Percentiles rank a stretch among this genome's conserved stretches.
Evolutionary conservation across 2,113 vertebrate species (phyloP).

Genomic region (Aspiorhynchus laticeps): DNA sequence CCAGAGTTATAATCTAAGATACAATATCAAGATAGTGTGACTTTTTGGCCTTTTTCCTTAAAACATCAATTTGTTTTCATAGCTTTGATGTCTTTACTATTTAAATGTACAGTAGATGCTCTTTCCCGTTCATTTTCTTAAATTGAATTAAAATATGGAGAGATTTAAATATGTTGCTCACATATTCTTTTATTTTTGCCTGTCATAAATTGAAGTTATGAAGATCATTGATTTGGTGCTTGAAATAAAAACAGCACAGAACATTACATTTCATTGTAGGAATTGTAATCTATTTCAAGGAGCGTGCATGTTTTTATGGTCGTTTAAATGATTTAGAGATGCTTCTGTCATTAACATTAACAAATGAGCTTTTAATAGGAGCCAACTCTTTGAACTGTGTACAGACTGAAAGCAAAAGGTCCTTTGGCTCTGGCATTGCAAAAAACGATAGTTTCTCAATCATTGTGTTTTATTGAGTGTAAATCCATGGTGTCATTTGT

Average conservation of each 20-base stretch:
- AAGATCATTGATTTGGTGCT: not conserved
- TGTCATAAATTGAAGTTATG: not conserved
- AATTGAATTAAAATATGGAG: not conserved
- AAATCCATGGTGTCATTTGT: constrained; percentile 40
- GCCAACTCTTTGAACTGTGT: not conserved
- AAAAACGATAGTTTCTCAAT: constrained; percentile 14
- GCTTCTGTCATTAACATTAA: not conserved
- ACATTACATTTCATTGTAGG: not conserved
- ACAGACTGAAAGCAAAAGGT: not conserved
- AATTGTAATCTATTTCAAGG: not conserved
- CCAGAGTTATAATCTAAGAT: not conserved
- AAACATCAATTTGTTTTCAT: not conserved
- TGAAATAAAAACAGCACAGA: not conserved
- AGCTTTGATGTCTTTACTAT: not conserved
- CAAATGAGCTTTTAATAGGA: constrained; percentile 6
- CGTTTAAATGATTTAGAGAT: constrained; percentile 6
- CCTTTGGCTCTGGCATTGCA: constrained; percentile 21
- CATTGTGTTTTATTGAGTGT: constrained; percentile 35
- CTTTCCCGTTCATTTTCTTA: not conserved
- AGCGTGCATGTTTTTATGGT: not conserved
- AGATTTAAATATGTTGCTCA: not conserved
- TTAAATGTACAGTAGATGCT: not conserved
- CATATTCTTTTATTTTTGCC: not conserved
- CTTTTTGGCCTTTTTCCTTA: not conserved
- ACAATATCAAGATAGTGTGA: not conserved